Evolutionary conservation across 1,140 invertebrate genomes (phyloP).

Genomic region (Drosophila pachea): DNA sequence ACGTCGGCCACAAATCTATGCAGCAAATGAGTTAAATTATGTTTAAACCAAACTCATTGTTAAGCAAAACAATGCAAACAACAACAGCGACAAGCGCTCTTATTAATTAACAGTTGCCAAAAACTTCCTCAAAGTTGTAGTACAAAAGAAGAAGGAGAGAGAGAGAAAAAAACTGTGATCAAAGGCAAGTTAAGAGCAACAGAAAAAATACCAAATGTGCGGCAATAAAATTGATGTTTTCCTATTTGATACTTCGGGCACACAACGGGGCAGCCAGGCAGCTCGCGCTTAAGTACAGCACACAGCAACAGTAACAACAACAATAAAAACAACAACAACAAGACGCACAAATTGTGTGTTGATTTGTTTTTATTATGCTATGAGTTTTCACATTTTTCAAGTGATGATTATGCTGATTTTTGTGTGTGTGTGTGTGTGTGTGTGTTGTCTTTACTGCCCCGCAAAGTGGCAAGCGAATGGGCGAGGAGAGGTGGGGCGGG

Average conservation of each 20-base stretch:
- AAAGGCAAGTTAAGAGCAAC: conserved; percentile 4
- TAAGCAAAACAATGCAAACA: not conserved
- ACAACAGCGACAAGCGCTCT: not conserved
- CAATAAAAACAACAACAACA: conserved; percentile 12
- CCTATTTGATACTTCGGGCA: conserved; percentile 49
- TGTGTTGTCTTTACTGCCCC: conserved; percentile 39
- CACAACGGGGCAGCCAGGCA: conserved; percentile 30
- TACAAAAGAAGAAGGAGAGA: not conserved
- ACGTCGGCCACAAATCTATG: not conserved
- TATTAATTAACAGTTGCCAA: not conserved
- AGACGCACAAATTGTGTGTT: not conserved
- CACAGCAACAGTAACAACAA: too few relatives aligned
- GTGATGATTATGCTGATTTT: conserved; percentile 71
- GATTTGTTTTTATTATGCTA: conserved; percentile 22
- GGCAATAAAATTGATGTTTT: conserved; percentile 59
- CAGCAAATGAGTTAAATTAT: not conserved
- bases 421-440: conserved; percentile 22
- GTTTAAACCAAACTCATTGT: not conserved
- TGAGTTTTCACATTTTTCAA: conserved; percentile 70
- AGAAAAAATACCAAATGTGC: conserved; percentile 39
- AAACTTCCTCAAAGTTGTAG: conserved; percentile 20
- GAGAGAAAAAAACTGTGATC: not conserved
- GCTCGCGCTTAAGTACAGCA: conserved; percentile 62
- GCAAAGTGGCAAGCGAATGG: conserved; percentile 15
- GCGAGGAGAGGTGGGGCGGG: not conserved